phyloP scores from a whole-genome alignment of 2,888 invertebrate species.

The Chloroclystis v-ata region DNA sequence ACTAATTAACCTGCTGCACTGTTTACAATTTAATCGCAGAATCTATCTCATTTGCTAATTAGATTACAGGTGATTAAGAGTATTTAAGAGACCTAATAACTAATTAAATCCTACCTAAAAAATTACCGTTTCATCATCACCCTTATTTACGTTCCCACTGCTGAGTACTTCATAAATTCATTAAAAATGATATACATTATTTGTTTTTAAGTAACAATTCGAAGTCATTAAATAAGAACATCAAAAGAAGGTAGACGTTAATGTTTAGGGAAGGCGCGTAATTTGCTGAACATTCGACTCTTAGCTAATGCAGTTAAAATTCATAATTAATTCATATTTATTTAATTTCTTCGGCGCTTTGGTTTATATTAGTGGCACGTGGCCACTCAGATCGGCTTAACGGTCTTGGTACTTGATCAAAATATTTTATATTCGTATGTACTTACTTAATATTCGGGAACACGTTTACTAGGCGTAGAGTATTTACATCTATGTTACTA shows the following conservation, averaged over 20 bases:
- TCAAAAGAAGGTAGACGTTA: neutral
- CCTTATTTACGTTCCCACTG: too few species aligned
- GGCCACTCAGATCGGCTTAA: constrained; percentile 25
- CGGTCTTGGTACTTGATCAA: constrained; percentile 31
- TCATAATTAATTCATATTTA: constrained; percentile 50
- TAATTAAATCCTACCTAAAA: too few species aligned
- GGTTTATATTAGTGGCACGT: constrained; percentile 60
- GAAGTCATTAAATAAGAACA: neutral
- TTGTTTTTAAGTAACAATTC: too few species aligned
- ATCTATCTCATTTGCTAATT: constrained; percentile 9
- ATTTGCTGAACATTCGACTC: neutral
- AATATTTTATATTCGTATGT: neutral
- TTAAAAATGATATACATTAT: too few species aligned
- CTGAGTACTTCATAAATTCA: too few species aligned
- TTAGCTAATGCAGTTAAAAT: constrained; percentile 27
- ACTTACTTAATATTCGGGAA: too few species aligned
- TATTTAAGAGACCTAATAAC: too few species aligned
- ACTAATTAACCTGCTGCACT: constrained; percentile 24
- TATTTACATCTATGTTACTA: too few species aligned
- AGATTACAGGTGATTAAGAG: neutral
- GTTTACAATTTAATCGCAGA: constrained; percentile 13
- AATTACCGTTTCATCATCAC: too few species aligned
- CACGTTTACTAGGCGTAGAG: too few species aligned
- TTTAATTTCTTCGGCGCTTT: constrained; percentile 47
- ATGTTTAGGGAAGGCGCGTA: neutral